phyloP scores from a whole-genome alignment of 1,140 invertebrate species.

The Lepidurus arcticus region DNA sequence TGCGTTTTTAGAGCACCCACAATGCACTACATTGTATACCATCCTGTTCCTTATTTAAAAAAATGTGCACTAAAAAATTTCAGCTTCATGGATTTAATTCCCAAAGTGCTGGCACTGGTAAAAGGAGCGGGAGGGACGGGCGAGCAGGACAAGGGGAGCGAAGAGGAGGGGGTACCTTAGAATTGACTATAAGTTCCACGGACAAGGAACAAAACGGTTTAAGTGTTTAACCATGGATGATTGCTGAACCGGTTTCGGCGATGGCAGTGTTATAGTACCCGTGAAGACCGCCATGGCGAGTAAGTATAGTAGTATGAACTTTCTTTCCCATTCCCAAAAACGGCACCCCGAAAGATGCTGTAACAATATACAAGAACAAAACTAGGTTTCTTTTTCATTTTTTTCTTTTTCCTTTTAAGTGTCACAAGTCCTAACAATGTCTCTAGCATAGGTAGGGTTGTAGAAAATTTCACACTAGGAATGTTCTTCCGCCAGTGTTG shows the following conservation, averaged over 20 bases:
- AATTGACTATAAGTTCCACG: neutral
- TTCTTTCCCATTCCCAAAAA: neutral
- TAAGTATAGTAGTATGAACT: neutral
- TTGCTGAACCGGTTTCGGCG: neutral
- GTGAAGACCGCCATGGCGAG: neutral
- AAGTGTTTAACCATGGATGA: conserved; percentile 3
- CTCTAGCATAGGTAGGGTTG: neutral
- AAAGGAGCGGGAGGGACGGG: neutral
- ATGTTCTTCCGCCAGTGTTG: neutral
- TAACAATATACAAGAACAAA: neutral
- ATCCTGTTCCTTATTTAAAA: neutral
- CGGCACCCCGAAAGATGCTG: neutral
- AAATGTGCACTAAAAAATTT: neutral
- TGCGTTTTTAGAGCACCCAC: neutral
- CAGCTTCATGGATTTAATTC: neutral
- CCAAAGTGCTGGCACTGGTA: neutral
- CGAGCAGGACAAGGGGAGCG: neutral
- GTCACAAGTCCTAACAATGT: neutral
- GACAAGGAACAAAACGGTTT: conserved; percentile 4
- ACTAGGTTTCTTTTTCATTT: neutral
- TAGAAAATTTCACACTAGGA: neutral
- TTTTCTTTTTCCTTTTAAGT: neutral
- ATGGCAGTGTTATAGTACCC: conserved; percentile 15
- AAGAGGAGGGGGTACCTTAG: neutral
- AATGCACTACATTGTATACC: neutral